Conservation (phyloP, 2,797 vertebrate species). For the Girardinus metallicus region DNA sequence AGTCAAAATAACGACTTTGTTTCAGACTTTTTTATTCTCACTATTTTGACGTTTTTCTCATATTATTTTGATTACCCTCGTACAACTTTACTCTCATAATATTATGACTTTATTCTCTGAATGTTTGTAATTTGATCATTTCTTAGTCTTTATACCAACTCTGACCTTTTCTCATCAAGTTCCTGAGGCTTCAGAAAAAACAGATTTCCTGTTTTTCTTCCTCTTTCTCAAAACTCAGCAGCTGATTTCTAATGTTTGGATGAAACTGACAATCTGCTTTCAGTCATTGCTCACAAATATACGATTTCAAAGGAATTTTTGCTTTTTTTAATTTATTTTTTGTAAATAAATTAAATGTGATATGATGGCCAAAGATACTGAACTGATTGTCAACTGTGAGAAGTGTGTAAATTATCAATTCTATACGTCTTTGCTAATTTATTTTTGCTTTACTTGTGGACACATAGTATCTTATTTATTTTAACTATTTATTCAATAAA, state of each 20-base stretch:
- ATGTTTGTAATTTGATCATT: too few species aligned
- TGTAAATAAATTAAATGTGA: conserved; percentile 61
- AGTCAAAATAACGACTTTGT: too few species aligned
- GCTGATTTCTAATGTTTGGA: not conserved
- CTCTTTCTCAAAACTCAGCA: not conserved
- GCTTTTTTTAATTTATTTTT: conserved; percentile 30
- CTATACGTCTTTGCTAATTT: conserved; percentile 71
- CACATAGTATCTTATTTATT: conserved; percentile 80
- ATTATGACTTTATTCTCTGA: too few species aligned
- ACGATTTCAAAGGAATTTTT: conserved; percentile 23
- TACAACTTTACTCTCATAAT: too few species aligned
- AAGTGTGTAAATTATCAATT: conserved; percentile 55
- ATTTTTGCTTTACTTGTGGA: conserved; percentile 72
- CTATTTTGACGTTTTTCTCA: too few species aligned
- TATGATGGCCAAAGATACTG: conserved; percentile 81
- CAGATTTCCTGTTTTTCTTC: not conserved
- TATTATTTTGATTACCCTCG: too few species aligned
- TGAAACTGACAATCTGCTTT: conserved; percentile 63
- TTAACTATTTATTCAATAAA: conserved; percentile 82
- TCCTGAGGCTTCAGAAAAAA: conserved; percentile 29
- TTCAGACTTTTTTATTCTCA: too few species aligned
- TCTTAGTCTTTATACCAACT: conserved; percentile 24
- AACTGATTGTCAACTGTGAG: conserved; percentile 72
- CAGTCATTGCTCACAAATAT: conserved; percentile 16
- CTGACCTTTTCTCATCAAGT: conserved; percentile 48